Evolutionary conservation across 1,140 invertebrate genomes (phyloP).

Genomic region (Bombus waltoni): DNA sequence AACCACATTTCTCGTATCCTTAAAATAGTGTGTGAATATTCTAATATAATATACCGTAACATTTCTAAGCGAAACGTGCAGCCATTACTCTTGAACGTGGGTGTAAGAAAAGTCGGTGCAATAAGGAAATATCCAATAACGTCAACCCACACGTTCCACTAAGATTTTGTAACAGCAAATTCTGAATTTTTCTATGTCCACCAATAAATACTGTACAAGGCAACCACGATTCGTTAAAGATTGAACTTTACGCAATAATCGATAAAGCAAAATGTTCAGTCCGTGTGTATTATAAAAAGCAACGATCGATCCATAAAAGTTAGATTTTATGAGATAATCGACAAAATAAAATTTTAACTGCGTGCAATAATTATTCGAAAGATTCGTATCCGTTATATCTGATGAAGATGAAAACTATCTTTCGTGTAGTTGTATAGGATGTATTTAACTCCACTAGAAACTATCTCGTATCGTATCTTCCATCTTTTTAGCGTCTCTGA

Average conservation of each 20-base stretch:
- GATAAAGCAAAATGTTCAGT: neutral
- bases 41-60: neutral
- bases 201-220: too few species aligned
- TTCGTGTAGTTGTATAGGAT: neutral
- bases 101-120: constrained; percentile 5
- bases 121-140: constrained; percentile 19
- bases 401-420: constrained; percentile 4
- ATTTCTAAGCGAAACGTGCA: neutral
- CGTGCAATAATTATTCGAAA: neutral
- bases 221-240: neutral
- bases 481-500: constrained; percentile 19
- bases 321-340: neutral
- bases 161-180: neutral
- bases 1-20: neutral
- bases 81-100: constrained; percentile 9
- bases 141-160: neutral
- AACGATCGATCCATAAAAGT: neutral
- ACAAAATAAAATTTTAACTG: neutral
- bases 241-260: neutral
- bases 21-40: neutral
- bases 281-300: neutral
- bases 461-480: neutral
- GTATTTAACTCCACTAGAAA: neutral
- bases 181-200: neutral
- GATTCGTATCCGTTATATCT: neutral